These are phyloP conservation scores for Denticeps clupeoides DNA, from an alignment of 2,797 vertebrate genomes.

Conservation along the genomic window DNA sequence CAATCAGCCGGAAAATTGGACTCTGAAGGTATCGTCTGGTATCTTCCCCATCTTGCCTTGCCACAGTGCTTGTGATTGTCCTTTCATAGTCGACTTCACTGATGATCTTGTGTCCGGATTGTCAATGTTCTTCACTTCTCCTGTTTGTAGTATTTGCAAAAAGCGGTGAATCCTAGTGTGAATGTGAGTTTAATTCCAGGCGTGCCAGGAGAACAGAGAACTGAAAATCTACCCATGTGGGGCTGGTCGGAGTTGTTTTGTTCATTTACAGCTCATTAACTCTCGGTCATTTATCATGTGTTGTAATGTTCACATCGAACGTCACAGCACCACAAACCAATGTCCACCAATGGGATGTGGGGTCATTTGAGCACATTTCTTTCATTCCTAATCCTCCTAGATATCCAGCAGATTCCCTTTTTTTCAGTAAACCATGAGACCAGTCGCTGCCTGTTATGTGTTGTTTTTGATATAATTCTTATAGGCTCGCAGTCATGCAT, in stretches of 20 bases:
- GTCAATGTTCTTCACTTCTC: too few species aligned
- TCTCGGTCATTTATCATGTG: slow-evolving; percentile 36
- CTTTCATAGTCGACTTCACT: too few species aligned
- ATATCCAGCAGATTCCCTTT: background rate
- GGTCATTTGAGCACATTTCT: background rate
- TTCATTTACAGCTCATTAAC: slow-evolving; percentile 18
- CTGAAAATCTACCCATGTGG: slow-evolving; percentile 17
- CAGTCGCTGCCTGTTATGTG: background rate
- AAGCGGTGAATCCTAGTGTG: too few species aligned
- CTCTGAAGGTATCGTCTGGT: too few species aligned
- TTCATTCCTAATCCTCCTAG: background rate
- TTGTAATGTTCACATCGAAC: slow-evolving; percentile 32
- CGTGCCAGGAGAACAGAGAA: slow-evolving; percentile 34
- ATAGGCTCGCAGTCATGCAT: too few species aligned
- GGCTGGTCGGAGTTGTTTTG: slow-evolving; percentile 10
- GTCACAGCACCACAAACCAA: slow-evolving; percentile 25
- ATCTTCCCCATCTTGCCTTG: too few species aligned
- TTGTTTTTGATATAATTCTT: too few species aligned
- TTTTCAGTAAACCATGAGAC: slow-evolving; percentile 1
- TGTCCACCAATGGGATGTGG: background rate
- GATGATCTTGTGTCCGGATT: too few species aligned
- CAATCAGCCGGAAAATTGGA: too few species aligned
- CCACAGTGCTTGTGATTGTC: too few species aligned
- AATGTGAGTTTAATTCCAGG: slow-evolving; percentile 37
- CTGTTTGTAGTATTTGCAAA: too few species aligned